Conservation (phyloP, 2,113 vertebrate genomes). For the Brachirus orientalis region DNA sequence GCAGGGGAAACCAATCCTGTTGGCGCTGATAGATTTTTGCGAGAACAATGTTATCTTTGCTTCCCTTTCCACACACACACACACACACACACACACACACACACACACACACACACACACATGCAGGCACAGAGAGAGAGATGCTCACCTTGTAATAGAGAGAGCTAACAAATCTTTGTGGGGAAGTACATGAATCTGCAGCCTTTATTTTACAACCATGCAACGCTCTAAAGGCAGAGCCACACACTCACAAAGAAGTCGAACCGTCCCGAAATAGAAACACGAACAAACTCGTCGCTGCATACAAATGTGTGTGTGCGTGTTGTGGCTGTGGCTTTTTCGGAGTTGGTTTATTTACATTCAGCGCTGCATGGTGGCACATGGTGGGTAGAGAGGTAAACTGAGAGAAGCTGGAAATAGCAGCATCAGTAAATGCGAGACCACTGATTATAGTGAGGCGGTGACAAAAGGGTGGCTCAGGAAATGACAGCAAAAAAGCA, state of each 20-base stretch:
- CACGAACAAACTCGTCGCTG: constrained; percentile 37
- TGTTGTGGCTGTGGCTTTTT: constrained; percentile 13
- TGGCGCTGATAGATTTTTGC: constrained; percentile 76
- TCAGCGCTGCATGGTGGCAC: constrained; percentile 41
- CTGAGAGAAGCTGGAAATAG: constrained; percentile 51
- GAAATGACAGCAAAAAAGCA: background rate
- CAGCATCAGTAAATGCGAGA: constrained; percentile 24
- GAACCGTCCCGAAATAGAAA: constrained; percentile 61
- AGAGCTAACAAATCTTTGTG: constrained; percentile 70
- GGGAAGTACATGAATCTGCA: constrained; percentile 66
- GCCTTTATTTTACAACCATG: constrained; percentile 67
- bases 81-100: constrained; percentile 29
- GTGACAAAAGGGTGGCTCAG: background rate
- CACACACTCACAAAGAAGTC: constrained; percentile 55
- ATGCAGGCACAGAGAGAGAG: constrained; percentile 9
- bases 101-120: constrained; percentile 32
- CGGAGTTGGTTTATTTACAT: constrained; percentile 62
- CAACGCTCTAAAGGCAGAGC: constrained; percentile 33
- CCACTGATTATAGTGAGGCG: background rate
- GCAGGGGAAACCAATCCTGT: constrained; percentile 71
- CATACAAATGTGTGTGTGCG: constrained; percentile 49
- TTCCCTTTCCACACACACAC: constrained; percentile 31
- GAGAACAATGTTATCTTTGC: constrained; percentile 78
- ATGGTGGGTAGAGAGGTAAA: constrained; percentile 39
- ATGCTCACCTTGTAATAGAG: constrained; percentile 59